Evolutionary conservation across 2,888 invertebrate species (phyloP).

Genomic region (Amphipyra tragopoginis): DNA sequence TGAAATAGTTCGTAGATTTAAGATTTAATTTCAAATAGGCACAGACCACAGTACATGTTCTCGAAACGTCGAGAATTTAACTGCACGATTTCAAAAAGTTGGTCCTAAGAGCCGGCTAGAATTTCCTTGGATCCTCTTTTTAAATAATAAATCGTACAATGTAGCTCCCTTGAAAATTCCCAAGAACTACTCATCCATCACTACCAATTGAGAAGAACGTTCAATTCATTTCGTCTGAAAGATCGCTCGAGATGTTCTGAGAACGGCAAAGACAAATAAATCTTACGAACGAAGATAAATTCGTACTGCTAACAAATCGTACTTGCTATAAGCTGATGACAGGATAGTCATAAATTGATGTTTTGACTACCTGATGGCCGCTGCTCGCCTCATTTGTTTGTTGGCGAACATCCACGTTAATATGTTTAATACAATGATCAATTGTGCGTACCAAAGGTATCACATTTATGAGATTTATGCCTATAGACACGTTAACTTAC

Average conservation of each 20-base stretch:
- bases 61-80: too few relatives aligned
- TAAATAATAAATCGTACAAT: too few relatives aligned
- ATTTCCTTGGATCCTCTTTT: too few relatives aligned
- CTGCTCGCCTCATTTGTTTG: slow-evolving; percentile 14
- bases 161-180: neutral
- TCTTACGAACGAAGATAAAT: slow-evolving; percentile 21
- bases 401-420: neutral
- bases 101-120: too few relatives aligned
- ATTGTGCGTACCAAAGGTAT: too few relatives aligned
- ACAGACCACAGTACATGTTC: too few relatives aligned
- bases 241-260: slow-evolving; percentile 12
- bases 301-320: slow-evolving; percentile 32
- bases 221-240: slow-evolving; percentile 4
- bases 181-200: slow-evolving; percentile 4
- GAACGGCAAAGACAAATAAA: slow-evolving; percentile 13
- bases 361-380: slow-evolving; percentile 14
- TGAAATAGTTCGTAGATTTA: too few relatives aligned
- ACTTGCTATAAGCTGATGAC: slow-evolving; percentile 37
- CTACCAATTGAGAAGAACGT: slow-evolving; percentile 16
- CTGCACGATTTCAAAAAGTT: too few relatives aligned
- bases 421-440: too few relatives aligned
- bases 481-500: too few relatives aligned
- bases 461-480: too few relatives aligned
- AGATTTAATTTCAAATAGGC: too few relatives aligned
- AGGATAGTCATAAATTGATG: slow-evolving; percentile 28